Conservation (phyloP, 2,888 invertebrate genomes). For the Eremobia ochroleuca region DNA sequence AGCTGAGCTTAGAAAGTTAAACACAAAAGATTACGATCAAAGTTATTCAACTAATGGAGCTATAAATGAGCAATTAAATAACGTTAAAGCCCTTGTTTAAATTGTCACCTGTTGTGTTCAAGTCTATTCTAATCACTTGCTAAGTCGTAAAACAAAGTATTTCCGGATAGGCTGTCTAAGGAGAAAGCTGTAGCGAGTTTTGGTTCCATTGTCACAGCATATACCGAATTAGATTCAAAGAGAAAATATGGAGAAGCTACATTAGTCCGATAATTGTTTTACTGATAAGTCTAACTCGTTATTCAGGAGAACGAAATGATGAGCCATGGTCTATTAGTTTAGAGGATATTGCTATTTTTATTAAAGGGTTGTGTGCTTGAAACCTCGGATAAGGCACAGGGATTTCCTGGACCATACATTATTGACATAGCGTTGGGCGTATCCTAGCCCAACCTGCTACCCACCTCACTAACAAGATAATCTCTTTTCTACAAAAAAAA, state of each 20-base stretch:
- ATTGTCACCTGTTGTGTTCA: slow-evolving; percentile 68
- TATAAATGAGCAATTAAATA: slow-evolving; percentile 53
- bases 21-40: slow-evolving; percentile 37
- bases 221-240: not conserved
- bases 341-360: not conserved
- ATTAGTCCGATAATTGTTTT: not conserved
- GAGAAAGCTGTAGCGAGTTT: slow-evolving; percentile 1
- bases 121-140: slow-evolving; percentile 66
- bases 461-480: not conserved
- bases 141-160: slow-evolving; percentile 63
- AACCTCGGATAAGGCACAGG: not conserved
- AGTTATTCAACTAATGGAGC: slow-evolving; percentile 25
- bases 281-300: too few species aligned
- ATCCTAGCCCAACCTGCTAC: not conserved
- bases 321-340: not conserved
- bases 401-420: not conserved
- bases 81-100: slow-evolving; percentile 60
- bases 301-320: not conserved
- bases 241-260: not conserved
- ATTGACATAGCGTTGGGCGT: not conserved
- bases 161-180: slow-evolving; percentile 12
- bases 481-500: not conserved
- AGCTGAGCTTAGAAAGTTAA: slow-evolving; percentile 39
- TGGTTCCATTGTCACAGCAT: rapidly evolving
- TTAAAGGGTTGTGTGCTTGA: not conserved